These are phyloP conservation scores for Channallabes apus DNA, from an alignment of 2,797 vertebrate genomes.

Conservation along the genomic window DNA sequence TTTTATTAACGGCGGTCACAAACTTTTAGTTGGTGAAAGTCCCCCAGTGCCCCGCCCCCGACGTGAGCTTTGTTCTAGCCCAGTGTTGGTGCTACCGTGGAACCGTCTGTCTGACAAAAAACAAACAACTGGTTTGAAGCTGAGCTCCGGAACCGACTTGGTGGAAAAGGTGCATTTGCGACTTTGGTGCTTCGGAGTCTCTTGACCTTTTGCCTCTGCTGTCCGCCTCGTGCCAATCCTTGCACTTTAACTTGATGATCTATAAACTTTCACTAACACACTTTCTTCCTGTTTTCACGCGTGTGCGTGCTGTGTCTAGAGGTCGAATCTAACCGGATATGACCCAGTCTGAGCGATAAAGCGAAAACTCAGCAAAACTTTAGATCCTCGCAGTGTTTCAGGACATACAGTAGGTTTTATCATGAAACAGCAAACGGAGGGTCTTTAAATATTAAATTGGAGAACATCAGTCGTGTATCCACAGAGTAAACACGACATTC, in stretches of 20 bases:
- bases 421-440: background rate
- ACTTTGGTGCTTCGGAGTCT: background rate
- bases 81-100: no score
- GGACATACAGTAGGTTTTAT: no score
- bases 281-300: background rate
- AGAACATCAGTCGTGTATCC: background rate
- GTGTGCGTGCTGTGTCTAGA: background rate
- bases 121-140: no score
- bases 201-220: background rate
- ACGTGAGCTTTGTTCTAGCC: no score
- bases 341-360: background rate
- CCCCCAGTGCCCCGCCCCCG: no score
- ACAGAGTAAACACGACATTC: no score
- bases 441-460: background rate
- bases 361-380: background rate
- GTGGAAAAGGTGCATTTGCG: no score
- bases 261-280: background rate
- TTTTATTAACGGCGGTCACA: no score
- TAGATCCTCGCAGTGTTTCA: background rate
- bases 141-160: no score
- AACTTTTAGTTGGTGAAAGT: no score
- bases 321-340: background rate
- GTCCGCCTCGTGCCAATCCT: background rate
- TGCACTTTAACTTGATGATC: background rate
- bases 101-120: no score